These are phyloP conservation scores for Alentia gelatinosa DNA, from an alignment of 2,888 invertebrate genomes.

Conservation along the genomic window DNA sequence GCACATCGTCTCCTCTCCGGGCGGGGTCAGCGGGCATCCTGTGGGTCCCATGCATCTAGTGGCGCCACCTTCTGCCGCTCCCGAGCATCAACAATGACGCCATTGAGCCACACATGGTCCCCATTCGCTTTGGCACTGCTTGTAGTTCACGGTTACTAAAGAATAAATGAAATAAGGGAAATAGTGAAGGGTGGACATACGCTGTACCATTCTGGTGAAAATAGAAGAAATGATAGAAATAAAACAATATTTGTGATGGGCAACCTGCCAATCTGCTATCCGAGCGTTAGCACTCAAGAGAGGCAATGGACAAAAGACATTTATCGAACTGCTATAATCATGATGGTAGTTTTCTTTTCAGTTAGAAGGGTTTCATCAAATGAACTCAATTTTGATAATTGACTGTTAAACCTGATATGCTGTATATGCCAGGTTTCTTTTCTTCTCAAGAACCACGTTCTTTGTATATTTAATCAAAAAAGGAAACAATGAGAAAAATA, in stretches of 20 bases:
- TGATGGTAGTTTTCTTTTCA: neutral
- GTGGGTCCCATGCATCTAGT: neutral
- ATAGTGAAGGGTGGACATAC: neutral
- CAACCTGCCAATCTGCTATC: conserved; percentile 23
- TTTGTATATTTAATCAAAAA: neutral
- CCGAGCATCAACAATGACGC: neutral
- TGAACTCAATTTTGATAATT: neutral
- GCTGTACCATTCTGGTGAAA: neutral
- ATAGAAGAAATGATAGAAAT: neutral
- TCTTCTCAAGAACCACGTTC: no score
- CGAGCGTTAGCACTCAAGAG: neutral
- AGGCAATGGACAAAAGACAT: conserved; percentile 5
- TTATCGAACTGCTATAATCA: conserved; percentile 9
- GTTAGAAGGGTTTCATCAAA: neutral
- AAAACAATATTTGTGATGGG: neutral
- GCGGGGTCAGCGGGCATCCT: neutral
- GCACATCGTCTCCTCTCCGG: neutral
- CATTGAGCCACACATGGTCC: conserved; percentile 1
- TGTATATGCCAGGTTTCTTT: conserved; percentile 2
- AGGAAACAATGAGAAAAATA: neutral
- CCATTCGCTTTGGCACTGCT: conserved; percentile 40
- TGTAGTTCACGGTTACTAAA: neutral
- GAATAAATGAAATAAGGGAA: neutral
- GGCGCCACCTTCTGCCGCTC: neutral
- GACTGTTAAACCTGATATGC: neutral